Percentiles rank a stretch among this genome's conserved stretches.
Evolutionary conservation across 1,140 invertebrate species (phyloP).

Genomic region (Lepidotrigona ventralis): DNA sequence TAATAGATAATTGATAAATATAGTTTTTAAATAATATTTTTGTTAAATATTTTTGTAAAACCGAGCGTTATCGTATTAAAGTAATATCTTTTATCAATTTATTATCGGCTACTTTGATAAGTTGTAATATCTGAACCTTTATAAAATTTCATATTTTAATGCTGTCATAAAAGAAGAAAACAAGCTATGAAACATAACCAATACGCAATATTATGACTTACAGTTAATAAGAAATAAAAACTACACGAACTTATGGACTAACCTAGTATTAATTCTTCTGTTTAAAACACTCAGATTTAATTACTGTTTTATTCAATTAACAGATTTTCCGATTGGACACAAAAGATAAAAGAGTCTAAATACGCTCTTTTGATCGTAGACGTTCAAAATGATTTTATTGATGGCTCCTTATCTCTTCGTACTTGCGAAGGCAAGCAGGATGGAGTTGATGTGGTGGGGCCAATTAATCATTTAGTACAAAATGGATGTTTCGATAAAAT

Average conservation of each 20-base stretch:
- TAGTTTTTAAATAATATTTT: too few species aligned
- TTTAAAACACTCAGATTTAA: background rate
- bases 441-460: constrained; percentile 83
- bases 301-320: constrained; percentile 8
- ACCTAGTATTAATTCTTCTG: background rate
- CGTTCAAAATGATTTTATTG: constrained; percentile 93
- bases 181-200: background rate
- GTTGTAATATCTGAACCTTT: background rate
- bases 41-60: too few species aligned
- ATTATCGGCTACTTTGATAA: too few species aligned
- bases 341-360: constrained; percentile 77
- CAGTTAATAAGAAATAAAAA: background rate
- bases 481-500: constrained; percentile 85
- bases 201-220: background rate
- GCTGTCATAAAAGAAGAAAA: background rate
- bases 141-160: background rate
- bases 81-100: too few species aligned
- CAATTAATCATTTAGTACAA: constrained; percentile 86
- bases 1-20: too few species aligned
- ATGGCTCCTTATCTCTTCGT: constrained; percentile 85
- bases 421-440: constrained; percentile 85
- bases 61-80: too few species aligned
- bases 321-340: constrained; percentile 70
- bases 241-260: background rate
- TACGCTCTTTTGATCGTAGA: constrained; percentile 88